Conservation (phyloP, 2,888 invertebrate species). For the Marronus borbonicus region DNA sequence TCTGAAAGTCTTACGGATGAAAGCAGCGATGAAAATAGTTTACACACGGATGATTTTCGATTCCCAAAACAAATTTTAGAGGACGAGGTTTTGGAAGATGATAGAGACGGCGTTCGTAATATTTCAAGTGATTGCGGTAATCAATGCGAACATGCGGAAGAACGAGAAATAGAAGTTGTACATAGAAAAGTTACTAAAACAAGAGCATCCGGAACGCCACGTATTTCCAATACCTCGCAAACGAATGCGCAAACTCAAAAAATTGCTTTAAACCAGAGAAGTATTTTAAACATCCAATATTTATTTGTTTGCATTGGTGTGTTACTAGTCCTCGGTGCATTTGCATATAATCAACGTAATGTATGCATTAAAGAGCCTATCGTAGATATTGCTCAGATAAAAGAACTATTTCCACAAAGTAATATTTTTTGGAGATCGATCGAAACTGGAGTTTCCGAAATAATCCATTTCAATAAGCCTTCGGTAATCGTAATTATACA, state of each 20-base stretch:
- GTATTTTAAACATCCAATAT: not conserved
- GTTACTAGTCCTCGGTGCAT: not conserved
- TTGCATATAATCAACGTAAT: not conserved
- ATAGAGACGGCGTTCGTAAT: no score
- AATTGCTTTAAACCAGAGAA: not conserved
- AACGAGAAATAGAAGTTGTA: no score
- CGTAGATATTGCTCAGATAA: conserved; percentile 49
- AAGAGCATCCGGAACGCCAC: no score
- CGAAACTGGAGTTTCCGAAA: conserved; percentile 63
- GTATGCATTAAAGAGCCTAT: not conserved
- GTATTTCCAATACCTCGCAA: no score
- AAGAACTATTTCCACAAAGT: conserved; percentile 63
- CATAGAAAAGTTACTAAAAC: no score
- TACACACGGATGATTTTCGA: no score
- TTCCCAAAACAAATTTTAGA: no score
- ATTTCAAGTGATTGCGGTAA: no score
- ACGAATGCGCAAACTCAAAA: no score
- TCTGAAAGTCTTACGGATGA: not conserved
- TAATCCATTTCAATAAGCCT: conserved; percentile 62
- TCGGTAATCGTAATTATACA: conserved; percentile 69
- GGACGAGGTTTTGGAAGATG: no score
- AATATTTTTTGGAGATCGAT: conserved; percentile 66
- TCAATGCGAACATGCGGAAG: no score
- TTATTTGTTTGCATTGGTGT: not conserved
- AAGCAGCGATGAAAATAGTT: no score